These are phyloP conservation scores for Brachyhypopomus gauderio DNA, from an alignment of 2,113 vertebrate genomes.

Conservation along the genomic window DNA sequence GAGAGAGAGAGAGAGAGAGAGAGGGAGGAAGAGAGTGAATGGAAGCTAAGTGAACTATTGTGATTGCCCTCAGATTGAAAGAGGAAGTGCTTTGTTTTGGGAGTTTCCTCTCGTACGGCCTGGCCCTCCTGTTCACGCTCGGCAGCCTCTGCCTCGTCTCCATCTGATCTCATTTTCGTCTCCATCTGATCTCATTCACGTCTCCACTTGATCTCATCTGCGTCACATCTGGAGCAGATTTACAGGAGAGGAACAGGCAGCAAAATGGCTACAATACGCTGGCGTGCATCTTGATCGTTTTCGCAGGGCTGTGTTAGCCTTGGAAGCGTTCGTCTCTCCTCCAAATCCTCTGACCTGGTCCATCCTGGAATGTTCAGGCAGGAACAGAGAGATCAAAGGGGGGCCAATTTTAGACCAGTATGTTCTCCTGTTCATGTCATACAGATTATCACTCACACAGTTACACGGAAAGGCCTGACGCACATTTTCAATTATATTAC, in stretches of 20 bases:
- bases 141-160: background rate
- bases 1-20: background rate
- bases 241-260: slow-evolving; percentile 33
- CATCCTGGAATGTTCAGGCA: slow-evolving; percentile 32
- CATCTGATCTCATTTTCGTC: background rate
- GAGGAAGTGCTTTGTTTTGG: background rate
- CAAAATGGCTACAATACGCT: slow-evolving; percentile 41
- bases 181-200: background rate
- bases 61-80: background rate
- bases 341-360: slow-evolving; percentile 23
- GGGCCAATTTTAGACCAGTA: too few species aligned
- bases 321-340: background rate
- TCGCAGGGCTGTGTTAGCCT: too few species aligned
- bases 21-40: background rate
- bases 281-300: slow-evolving; percentile 40
- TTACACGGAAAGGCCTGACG: background rate
- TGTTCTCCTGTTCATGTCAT: background rate
- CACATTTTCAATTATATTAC: background rate
- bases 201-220: too few species aligned
- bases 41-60: background rate
- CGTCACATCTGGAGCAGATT: slow-evolving; percentile 57
- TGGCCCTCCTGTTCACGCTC: background rate
- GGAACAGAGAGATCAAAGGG: background rate
- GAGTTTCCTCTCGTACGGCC: background rate
- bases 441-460: background rate